These are phyloP conservation scores for Otolemur crassicaudatus DNA, from an alignment of 2,797 vertebrate genomes.

Conservation along the genomic window DNA sequence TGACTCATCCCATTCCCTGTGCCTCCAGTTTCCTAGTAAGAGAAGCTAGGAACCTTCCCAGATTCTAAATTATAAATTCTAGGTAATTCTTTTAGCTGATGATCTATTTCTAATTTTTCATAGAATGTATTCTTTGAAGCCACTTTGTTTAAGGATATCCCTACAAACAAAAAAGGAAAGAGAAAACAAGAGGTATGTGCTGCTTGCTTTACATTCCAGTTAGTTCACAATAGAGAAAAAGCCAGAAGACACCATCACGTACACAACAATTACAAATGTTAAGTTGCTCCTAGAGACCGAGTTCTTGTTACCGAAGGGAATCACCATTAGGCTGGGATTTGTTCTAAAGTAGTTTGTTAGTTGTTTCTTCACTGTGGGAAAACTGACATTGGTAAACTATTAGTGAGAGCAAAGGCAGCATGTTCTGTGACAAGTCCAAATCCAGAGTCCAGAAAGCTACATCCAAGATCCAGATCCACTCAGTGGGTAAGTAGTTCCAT, in stretches of 20 bases:
- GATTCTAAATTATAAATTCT: background rate
- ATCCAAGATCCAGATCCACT: background rate
- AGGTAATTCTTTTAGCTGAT: background rate
- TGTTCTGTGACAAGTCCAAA: background rate
- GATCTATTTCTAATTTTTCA: background rate
- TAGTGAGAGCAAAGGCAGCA: accelerated
- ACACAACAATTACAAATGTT: accelerated
- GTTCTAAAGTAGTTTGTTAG: background rate
- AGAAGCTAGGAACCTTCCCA: background rate
- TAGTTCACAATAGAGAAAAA: background rate
- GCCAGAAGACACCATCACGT: accelerated
- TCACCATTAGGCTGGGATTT: accelerated
- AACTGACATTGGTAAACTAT: background rate
- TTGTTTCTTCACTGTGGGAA: background rate
- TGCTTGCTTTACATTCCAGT: background rate
- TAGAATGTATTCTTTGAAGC: accelerated
- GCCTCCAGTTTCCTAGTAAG: background rate
- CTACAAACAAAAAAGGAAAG: background rate
- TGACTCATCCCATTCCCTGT: accelerated
- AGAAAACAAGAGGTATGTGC: accelerated
- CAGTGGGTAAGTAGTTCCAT: too few relatives aligned
- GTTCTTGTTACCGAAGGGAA: background rate
- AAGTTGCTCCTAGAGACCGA: background rate
- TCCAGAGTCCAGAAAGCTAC: background rate
- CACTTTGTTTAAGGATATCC: background rate